Conservation (phyloP, 2,797 vertebrate genomes). For the Calcarius lapponicus region DNA sequence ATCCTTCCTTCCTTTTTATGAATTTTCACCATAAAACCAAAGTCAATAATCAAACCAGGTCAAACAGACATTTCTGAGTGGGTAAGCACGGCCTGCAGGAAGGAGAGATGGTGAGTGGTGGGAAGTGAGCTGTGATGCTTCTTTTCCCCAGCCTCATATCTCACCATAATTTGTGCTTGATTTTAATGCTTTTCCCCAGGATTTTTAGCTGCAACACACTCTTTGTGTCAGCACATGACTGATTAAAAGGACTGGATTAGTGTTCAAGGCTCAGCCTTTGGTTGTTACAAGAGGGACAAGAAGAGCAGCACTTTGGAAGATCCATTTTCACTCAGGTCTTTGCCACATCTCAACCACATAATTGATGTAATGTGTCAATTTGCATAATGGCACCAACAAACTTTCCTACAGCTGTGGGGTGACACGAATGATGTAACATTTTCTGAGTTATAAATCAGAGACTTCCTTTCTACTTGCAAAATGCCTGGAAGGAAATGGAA, state of each 20-base stretch:
- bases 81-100: not conserved
- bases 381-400: not conserved
- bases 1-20: not conserved
- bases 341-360: not conserved
- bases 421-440: not conserved
- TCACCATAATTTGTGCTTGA: not conserved
- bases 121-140: not conserved
- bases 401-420: not conserved
- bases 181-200: not conserved
- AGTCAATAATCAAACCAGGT: not conserved
- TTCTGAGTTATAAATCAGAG: not conserved
- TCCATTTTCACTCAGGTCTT: not conserved
- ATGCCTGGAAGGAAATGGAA: not conserved
- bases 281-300: not conserved
- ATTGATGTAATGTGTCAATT: not conserved
- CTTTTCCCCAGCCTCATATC: fast-evolving
- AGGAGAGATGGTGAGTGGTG: not conserved
- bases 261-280: not conserved
- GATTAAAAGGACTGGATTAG: not conserved
- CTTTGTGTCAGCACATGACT: not conserved
- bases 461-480: not conserved
- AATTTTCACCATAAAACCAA: not conserved
- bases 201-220: not conserved
- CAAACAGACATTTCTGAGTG: not conserved
- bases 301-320: not conserved